These are phyloP conservation scores for Anser brachyrhynchus DNA, from an alignment of 2,113 vertebrate species.

Conservation along the genomic window DNA sequence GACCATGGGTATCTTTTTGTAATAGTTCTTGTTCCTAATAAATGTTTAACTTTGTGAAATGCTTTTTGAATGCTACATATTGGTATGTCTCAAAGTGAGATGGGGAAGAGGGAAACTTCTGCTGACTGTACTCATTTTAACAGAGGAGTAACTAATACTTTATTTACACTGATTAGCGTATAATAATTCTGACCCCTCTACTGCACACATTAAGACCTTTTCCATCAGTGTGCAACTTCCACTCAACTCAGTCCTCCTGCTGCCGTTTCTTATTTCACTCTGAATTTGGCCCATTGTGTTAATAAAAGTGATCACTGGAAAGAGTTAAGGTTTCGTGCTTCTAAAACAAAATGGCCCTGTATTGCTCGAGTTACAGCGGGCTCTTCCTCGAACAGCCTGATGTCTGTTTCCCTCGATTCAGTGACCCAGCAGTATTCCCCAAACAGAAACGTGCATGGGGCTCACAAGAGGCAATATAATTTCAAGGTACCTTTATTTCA, in stretches of 20 bases:
- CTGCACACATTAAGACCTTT: background rate
- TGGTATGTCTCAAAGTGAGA: background rate
- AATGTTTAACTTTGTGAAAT: conserved; percentile 70
- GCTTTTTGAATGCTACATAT: background rate
- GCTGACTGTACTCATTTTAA: background rate
- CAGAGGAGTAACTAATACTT: background rate
- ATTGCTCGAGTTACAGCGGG: background rate
- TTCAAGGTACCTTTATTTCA: background rate
- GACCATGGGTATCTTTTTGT: conserved; percentile 73
- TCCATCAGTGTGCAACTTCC: background rate
- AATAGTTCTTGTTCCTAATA: conserved; percentile 72
- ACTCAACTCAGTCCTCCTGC: background rate
- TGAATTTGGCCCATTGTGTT: background rate
- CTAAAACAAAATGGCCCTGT: background rate
- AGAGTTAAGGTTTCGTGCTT: background rate
- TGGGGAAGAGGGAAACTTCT: background rate
- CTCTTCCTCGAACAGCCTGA: background rate
- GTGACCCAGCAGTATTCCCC: background rate
- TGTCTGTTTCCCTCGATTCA: background rate
- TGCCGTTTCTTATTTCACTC: background rate
- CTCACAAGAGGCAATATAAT: background rate
- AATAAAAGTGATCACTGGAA: background rate
- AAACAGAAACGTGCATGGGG: fast-evolving
- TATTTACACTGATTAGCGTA: background rate
- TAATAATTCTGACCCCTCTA: background rate